Base-by-base conservation (phyloP, 2,797 vertebrate genomes). In the Sebastes steindachneri region DNA sequence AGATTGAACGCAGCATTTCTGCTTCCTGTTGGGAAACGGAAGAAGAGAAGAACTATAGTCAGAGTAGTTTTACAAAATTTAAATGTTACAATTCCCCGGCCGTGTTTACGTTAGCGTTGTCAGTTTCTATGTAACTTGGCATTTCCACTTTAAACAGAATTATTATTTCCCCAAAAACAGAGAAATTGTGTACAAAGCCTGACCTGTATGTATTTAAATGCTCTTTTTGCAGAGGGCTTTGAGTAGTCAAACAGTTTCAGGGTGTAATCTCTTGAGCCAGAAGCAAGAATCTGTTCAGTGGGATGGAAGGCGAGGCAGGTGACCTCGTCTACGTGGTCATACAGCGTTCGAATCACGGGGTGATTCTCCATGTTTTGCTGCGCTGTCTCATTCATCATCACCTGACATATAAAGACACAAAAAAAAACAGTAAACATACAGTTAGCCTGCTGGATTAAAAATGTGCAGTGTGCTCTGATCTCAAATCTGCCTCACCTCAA, bases 331-430 rank as follows among this genome's bases (percentile, higher is more conserved):
- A 99, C 98, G 0, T 99, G 99, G 91, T 99, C 98, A 0, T 99
- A 99, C 12, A 99, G 95, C 0, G 98, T 99, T 67, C 98, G 96
- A 55, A 99, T 99, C 83, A 99, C 98, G 0, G 98, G 99, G 82
- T 99, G 99, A 90, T 99, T 99, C 91, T 99, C 98, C 99, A 99
- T 99, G 93, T 99, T 99, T 87, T 99, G 98, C 86, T 99, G 99
- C 0, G 98, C 98, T 0, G 98, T 99, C 95, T 99, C 99, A 2
- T 99, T 99, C 98, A 99, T 99, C 98, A 99, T 99, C 73, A 99
- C 97, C 98, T 99, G 35, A 70, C 7, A n/a, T 3, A 64, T 15
- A 31, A 12, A 58, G n/a, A 62, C 73, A 51, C 8, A 14, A 4
- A 41, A 26, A 26, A 25, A 17, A 53, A 33, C 14, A n/a, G 3